Base-by-base conservation (phyloP, 2,888 invertebrate genomes). In the Bugula neritina region DNA sequence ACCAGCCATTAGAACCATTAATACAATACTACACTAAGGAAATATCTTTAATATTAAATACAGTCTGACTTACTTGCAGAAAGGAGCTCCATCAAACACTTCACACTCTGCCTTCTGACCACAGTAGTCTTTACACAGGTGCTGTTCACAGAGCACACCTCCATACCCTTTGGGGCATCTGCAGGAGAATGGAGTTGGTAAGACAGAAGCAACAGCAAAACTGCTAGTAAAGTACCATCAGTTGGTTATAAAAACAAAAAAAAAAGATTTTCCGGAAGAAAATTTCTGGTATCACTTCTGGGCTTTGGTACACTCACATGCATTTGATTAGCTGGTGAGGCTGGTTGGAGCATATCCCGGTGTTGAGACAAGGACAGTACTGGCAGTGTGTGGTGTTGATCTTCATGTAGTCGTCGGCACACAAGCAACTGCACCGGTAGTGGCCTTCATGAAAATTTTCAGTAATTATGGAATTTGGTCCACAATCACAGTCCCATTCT, bases 161-260 rank as follows among this genome's bases (percentile, higher is more conserved):
- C 69, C 69, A 29, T 35, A 57, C 1, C 35, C 57, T 13, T 17
- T 10, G 29, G 35, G 57, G n/a, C 92, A 92, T 79, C 88, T 88
- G 1, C 92, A 80, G n/a, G n/a, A n/a, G n/a, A n/a, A n/a, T n/a
- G n/a, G 2, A 94, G 87, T n/a, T n/a, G n/a, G n/a, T n/a, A n/a
- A n/a, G n/a, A n/a, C n/a, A n/a, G n/a, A n/a, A n/a, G n/a, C n/a
- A n/a, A n/a, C n/a, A n/a, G n/a, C n/a, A n/a, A n/a, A n/a, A n/a
- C n/a, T n/a, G n/a, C n/a, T n/a, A n/a, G n/a, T n/a, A n/a, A n/a
- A n/a, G n/a, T n/a, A n/a, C n/a, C n/a, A n/a, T n/a, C n/a, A n/a
- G n/a, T n/a, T n/a, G n/a, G n/a, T n/a, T n/a, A n/a, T n/a, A n/a
- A n/a, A n/a, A n/a, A n/a, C n/a, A n/a, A n/a, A n/a, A n/a, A n/a